Base-by-base conservation (phyloP, 2,888 invertebrate genomes). In the Camptogramma bilineatum region DNA sequence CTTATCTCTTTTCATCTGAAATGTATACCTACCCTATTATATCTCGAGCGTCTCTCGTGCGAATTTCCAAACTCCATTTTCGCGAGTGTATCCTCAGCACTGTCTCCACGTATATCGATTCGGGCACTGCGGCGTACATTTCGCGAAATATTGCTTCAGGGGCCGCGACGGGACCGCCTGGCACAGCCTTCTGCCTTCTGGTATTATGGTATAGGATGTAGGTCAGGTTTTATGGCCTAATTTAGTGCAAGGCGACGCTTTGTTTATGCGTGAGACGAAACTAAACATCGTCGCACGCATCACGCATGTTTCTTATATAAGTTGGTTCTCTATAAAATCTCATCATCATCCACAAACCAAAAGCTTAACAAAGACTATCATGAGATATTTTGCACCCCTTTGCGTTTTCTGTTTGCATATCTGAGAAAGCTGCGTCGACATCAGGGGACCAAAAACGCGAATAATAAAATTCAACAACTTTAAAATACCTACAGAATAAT, bases 21-120 rank as follows among this genome's bases (percentile, higher is more conserved):
- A 50, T 55, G 52, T 52, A 46, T 3, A 66, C 57, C 60, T 90
- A 95, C 95, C 89, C 94, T 86, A 75, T 95, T 95, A 75, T 95
- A 95, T 82, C 95, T 86, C 64, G 95, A 94, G 60, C 95, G 84
- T 74, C 94, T 86, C 78, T 94, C 94, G 70, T 93, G 83, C 52
- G 91, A 85, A 72, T 88, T 93, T 4, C 95, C 95, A 71, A 95
- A 95, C 71, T 94, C 94, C 93, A 93, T 93, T 62, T 70, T 56
- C 7, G 46, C 48, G 34, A 17, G 13, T 44, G 16, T 44, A 4
- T 44, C 5, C 7, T 3, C 9, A 21, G 46, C 28, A 13, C 47
- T 17, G 44, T 10, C 31, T 24, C 5, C 28, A 31, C 55, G 31
- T 21, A 42, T 88, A 89, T 88, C 73, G 91, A 90, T 87, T 79